Evolutionary conservation across 2,888 invertebrate species (phyloP), one percentile per base, ranked within the genome.

Genomic region (Dasysyrphus albostriatus): DNA sequence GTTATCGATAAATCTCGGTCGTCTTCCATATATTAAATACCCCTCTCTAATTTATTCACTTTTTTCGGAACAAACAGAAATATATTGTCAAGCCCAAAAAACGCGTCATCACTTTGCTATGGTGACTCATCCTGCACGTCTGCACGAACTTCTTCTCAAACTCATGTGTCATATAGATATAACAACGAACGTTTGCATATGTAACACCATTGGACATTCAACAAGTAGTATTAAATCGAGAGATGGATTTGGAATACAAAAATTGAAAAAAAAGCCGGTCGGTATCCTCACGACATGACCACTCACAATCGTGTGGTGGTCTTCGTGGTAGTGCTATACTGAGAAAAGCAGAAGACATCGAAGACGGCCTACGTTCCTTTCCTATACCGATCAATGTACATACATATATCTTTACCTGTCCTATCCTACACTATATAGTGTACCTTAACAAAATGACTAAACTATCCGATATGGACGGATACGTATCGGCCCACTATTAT

Each of bases 51-150:
- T 76, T 84, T 80, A 81, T 83, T 78, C 75, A 74, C 9, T 77
- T 61, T 77, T 61, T 37, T 58, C 49, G 67, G 19, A 47, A 65
- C 19, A 44, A 76, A 14, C 6, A 37, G 8, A 72, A 29, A 54
- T 63, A 47, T 39, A 73, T 81, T 56, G 81, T 67, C 74, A 61
- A 54, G 58, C 67, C 37, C 19, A 42, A n/a, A 42, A n/a, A 51
- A 32, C 75, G 51, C 83, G 83, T 83, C 87, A 79, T 75, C 87
- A 37, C 32, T 24, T 2, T 16, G 19, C 19, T 14, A 59, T n/a
- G 24, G 24, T 87, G 87, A 87, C 70, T 87, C 87, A 87, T 83
- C 65, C 32, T 47, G 47, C 39, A 75, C 78, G 79, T 83, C 87
- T 79, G 82, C 82, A 87, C 85, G 82, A 87, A 56, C 61, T 58